Base-by-base conservation (phyloP, 2,113 vertebrate genomes). In the Sigmodon hispidus region DNA sequence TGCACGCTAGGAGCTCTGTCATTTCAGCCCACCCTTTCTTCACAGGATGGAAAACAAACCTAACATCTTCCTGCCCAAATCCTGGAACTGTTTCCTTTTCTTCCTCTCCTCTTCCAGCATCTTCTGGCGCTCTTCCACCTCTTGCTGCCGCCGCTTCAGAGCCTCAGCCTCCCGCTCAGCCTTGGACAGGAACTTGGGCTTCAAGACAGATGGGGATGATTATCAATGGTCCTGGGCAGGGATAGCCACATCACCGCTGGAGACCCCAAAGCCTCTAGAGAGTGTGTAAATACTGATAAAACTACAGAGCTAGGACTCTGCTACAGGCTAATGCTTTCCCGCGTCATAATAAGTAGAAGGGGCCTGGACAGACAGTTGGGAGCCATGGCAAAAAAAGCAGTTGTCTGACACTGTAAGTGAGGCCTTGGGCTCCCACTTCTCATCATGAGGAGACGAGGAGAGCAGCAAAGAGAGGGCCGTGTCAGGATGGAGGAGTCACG, bases 101-200 rank as follows among this genome's bases (percentile, higher is more conserved):
- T 99, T 99, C 92, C 99, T 98, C 96, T 99, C 99, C 0, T 99
- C 99, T 1, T 99, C 99, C 29, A 99, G 59, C 96, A 99, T 80
- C 96, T 85, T 98, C 96, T 99, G 99, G n/a, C 98, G 98, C 55
- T 99, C 99, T 95, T 99, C 99, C 0, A 99, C 98, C 97, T 99
- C 98, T 96, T 98, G 99, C 96, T 99, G 99, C 77, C 99, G 98
- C 36, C 99, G 98, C 73, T 99, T 99, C 89, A 99, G 45, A 13
- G 99, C 99, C 97, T 99, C 99, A 0, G 99, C 99, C 96, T 99
- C 99, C 75, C 99, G 98, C 92, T 99, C 99, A 0, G 99, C 99
- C 97, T 99, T 99, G 72, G 99, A 99, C 92, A 99, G 98, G 98
- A 99, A 99, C 97, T 99, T 99, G 57, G 99, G 99, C 99, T 99